Base-by-base conservation (phyloP, 2,888 invertebrate genomes). In the Eilema griseolum region DNA sequence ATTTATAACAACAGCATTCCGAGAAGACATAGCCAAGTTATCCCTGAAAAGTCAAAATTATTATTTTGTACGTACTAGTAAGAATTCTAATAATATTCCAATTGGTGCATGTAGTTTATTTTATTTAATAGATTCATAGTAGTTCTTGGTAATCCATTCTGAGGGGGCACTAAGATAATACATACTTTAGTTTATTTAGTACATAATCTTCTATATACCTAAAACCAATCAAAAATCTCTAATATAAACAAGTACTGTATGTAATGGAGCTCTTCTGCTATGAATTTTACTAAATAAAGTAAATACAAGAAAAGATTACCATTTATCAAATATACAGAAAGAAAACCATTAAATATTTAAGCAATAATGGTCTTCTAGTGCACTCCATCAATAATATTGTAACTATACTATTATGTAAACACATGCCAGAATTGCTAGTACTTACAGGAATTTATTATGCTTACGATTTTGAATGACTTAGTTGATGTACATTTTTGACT, bases 391-490 rank as follows among this genome's bases (percentile, higher is more conserved):
- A 56, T 31, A n/a, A 57, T 8, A 65, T 23, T 56, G 31, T 16
- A 69, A 59, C 23, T 46, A 28, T 56, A 63, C 41, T 28, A 90
- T 91, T 91, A 91, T 91, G 89, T 91, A 91, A 91, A 91, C 91
- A 89, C 72, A 74, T 72, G 57, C 62, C 23, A 66, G 31, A 33
- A 66, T 11, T 57, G 10, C 16, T 23, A 64, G 28, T 83, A 88
- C 87, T 83, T 75, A 82, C 83, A 61, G 60, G 61, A 61, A 74
- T 67, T 65, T 65, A 26, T 66, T 66, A 63, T 10, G 3, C 60
- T 20, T 8, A 56, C 0, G 60, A 69, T 73, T 52, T 70, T 57
- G 24, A 46, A 2, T 10, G 26, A 52, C 41, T 24, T 59, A 66
- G 37, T 26, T 14, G 26, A 56, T 66, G 16, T 10, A 31, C 57